Evolutionary conservation across 2,888 invertebrate genomes (phyloP).

Genomic region (Limnephilus auricula): DNA sequence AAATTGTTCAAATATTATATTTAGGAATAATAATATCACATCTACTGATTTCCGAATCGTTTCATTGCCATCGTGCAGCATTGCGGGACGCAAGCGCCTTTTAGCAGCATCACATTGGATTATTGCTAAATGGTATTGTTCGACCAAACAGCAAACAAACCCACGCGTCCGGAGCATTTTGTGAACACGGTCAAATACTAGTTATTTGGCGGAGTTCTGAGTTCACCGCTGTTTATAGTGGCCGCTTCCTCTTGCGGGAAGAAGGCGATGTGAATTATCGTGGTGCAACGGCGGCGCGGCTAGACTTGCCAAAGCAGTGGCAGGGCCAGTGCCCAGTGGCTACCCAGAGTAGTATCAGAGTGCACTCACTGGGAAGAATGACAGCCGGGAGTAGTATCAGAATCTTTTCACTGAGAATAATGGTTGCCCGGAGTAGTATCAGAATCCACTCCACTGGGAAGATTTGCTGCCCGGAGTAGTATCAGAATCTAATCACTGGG

Average conservation of each 20-base stretch:
- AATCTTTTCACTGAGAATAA: too few species aligned
- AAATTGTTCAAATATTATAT: background rate
- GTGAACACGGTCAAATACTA: background rate
- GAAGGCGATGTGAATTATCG: background rate
- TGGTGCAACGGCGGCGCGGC: background rate
- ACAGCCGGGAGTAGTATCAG: too few species aligned
- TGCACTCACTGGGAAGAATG: background rate
- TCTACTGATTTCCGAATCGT: background rate
- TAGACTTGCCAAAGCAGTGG: background rate
- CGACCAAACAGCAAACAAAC: background rate
- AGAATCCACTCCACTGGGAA: too few species aligned
- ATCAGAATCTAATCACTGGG: too few species aligned
- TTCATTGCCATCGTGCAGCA: background rate
- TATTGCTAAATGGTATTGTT: background rate
- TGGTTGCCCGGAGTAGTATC: background rate
- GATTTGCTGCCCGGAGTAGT: too few species aligned
- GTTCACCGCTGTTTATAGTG: conserved; percentile 2
- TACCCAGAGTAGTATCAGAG: background rate
- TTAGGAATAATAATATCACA: background rate
- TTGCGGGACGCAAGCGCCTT: background rate
- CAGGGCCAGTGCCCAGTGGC: background rate
- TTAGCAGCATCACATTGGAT: background rate
- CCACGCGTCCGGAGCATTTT: background rate
- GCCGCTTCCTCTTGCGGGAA: background rate
- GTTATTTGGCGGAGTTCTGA: background rate